Evolutionary conservation across 2,888 invertebrate species (phyloP), one percentile per base, ranked within the genome.

Genomic region (Amphipoea lucens): DNA sequence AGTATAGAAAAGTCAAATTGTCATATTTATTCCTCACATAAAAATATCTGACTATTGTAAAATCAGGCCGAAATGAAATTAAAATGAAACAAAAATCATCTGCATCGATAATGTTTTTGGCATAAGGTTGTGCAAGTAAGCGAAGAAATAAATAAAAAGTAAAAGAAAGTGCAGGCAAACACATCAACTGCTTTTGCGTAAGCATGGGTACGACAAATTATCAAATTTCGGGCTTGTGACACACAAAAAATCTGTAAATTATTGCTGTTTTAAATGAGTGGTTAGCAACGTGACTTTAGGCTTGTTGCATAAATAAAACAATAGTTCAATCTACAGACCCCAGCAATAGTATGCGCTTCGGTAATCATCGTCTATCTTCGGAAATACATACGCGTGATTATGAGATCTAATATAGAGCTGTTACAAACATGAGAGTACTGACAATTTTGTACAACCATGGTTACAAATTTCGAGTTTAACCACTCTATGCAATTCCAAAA

Each of bases 171-270:
- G 54, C 45, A 20, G 67, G 9, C 68, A 60, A 66, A 45, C 60
- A 79, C 45, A 45, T 42, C 40, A 68, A 82, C 42, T 68, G 68
- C 20, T 75, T 54, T 68, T 29, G 29, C 23, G 17, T 40, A 65
- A 79, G 82, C 74, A 51, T 74, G 29, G 9, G 48, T 48, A 70
- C 29, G 36, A 29, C 14, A 23, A 40, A 40, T 11, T 20, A 36
- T 11, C 9, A 9, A 63, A 36, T 6, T 7, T 6, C 11, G 63
- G 20, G 9, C 65, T 23, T 11, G 40, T 40, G 2, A 23, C 4
- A 65, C 12, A 51, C 9, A 48, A 23, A 48, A 51, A 63, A 63
- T 36, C 20, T 63, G 36, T 20, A 14, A 29, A 63, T 63, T 7
- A 36, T 36, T 63, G 17, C 3, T 36, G 63, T 63, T 62, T 62